A percentile compares a stretch with the other conserved stretches of the same genome.
These are phyloP conservation scores for Dasyornis broadbenti DNA, from an alignment of 2,113 vertebrate species.

Conservation along the genomic window DNA sequence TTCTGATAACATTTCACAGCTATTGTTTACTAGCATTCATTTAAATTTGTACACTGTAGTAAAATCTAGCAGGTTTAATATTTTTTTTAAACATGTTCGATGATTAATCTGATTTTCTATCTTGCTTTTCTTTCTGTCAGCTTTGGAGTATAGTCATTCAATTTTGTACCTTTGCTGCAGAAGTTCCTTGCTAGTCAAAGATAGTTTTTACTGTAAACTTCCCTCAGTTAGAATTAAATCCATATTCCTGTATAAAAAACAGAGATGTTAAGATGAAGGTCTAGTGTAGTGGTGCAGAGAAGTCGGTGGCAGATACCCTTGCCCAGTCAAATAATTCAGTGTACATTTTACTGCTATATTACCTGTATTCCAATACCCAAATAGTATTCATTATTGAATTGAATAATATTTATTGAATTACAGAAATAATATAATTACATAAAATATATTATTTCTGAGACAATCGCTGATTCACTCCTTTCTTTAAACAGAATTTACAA, in stretches of 20 bases:
- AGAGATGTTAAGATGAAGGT: neutral
- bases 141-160: neutral
- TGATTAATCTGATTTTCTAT: neutral
- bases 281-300: neutral
- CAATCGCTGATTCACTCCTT: neutral
- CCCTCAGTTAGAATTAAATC: neutral
- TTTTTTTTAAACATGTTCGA: neutral
- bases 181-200: neutral
- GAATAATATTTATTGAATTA: neutral
- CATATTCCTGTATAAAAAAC: neutral
- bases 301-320: neutral
- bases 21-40: neutral
- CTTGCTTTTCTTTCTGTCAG: neutral
- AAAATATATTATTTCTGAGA: neutral
- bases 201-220: neutral
- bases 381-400: neutral
- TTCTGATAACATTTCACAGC: neutral
- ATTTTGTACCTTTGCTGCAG: rapidly evolving
- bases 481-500: neutral
- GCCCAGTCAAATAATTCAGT: neutral
- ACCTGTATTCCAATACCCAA: neutral
- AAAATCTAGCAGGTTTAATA: neutral
- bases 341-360: neutral
- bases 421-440: neutral
- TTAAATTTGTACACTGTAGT: neutral